Base-by-base conservation (phyloP, 2,113 vertebrate species). In the Montifringilla adamsi region DNA sequence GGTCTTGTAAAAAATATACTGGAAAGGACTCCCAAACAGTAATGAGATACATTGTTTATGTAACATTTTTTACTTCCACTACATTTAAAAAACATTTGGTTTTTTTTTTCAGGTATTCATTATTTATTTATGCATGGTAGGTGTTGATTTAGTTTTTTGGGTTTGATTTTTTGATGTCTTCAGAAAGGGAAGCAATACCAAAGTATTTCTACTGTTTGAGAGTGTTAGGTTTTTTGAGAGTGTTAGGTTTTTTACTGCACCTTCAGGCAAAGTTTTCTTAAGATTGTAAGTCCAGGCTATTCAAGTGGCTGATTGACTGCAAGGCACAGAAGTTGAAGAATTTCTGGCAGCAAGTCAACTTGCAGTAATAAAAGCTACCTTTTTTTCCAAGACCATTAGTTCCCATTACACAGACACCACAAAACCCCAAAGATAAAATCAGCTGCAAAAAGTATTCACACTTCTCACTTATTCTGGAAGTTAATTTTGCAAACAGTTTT, bases 221-320 rank as follows among this genome's bases (percentile, higher is more conserved):
- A 43, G n/a, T 59, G 27, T 60, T 56, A 72, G 22, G 1, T 16
- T 85, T 90, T 80, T 94, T 84, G 35, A 84, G 21, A 43, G n/a
- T 59, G 27, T 60, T 56, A 72, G 22, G 1, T 16, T 85, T 90
- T 80, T 94, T 84, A 78, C 75, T 82, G 58, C 44, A 44, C 84
- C 89, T 96, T 43, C 84, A 93, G 92, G 92, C 74, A 89, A 77
- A 93, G 84, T 89, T 94, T 95, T 91, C 69, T 44, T 77, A 80
- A 92, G 79, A 89, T 26, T 80, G 11, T 89, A 89, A 82, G 66
- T 50, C 78, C 53, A 89, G 35, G 53, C 58, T 89, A 49, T 91
- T 94, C 69, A 84, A 93, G 77, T 87, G 74, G 49, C 19, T 93
- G 87, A 91, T 74, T 93, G 78, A 95, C 93, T 90, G 78, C 55